phyloP scores from a whole-genome alignment of 2,888 invertebrate species.

The Platycheirus albimanus region DNA sequence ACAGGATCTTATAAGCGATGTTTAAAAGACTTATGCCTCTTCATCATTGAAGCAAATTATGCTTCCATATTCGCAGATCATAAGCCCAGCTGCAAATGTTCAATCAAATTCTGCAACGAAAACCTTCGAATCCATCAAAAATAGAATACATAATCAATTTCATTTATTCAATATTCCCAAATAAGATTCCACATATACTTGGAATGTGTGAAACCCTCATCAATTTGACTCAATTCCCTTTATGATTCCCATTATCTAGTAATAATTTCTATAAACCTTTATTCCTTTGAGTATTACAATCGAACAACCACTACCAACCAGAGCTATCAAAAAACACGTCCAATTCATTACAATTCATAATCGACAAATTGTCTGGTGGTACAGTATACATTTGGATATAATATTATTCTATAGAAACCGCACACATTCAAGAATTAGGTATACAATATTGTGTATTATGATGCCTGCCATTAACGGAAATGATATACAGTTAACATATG shows the following conservation, averaged over 20 bases:
- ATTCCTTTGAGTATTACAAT: slow-evolving; percentile 7
- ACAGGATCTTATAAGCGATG: no score
- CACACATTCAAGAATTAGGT: slow-evolving; percentile 13
- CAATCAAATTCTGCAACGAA: no score
- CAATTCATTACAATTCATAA: slow-evolving; percentile 68
- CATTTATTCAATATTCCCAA: no score
- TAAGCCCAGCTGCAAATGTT: no score
- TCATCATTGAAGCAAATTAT: no score
- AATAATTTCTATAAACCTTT: slow-evolving; percentile 2
- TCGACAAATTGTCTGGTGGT: slow-evolving; percentile 59
- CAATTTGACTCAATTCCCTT: slow-evolving; percentile 1
- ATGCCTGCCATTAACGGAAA: slow-evolving; percentile 54
- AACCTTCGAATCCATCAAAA: no score
- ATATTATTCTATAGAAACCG: slow-evolving; percentile 9
- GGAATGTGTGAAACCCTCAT: background rate
- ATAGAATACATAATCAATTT: no score
- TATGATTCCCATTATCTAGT: slow-evolving; percentile 5
- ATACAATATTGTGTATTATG: slow-evolving; percentile 27
- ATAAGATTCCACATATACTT: no score
- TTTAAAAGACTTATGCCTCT: no score
- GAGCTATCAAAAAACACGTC: slow-evolving; percentile 34
- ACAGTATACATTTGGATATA: slow-evolving; percentile 46
- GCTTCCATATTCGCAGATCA: no score
- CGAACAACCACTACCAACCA: background rate
- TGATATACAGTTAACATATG: slow-evolving; percentile 67